Percentiles rank a stretch among this genome's conserved stretches.
phyloP scores from a whole-genome alignment of 2,113 vertebrate genomes.

The Sorex araneus region DNA sequence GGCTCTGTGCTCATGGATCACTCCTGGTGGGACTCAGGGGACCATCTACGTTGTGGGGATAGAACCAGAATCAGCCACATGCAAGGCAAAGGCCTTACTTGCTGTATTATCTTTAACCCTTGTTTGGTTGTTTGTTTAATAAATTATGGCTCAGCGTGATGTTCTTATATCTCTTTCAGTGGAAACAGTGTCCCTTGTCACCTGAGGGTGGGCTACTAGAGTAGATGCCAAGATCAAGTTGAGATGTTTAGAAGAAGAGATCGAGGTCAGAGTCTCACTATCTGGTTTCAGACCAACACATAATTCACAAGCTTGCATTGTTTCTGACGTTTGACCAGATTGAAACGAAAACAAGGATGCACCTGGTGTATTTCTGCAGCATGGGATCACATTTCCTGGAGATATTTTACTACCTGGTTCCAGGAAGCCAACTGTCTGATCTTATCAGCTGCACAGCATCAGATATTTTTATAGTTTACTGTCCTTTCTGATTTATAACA shows the following conservation, averaged over 20 bases:
- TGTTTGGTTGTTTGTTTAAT: not conserved
- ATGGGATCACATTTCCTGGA: constrained; percentile 34
- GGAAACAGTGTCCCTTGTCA: not conserved
- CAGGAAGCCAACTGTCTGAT: constrained; percentile 58
- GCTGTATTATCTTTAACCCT: not conserved
- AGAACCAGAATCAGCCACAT: too few relatives aligned
- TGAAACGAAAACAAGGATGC: not conserved
- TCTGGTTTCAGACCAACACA: not conserved
- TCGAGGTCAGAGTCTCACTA: not conserved
- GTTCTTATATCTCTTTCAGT: not conserved
- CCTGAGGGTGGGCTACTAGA: not conserved
- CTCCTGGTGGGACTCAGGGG: too few relatives aligned
- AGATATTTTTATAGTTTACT: constrained; percentile 51
- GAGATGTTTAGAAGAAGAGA: constrained; percentile 19
- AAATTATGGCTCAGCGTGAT: not conserved
- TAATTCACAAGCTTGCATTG: not conserved
- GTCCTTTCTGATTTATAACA: constrained; percentile 47
- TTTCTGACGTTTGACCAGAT: constrained; percentile 33
- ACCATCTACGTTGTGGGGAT: too few relatives aligned
- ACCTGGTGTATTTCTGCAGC: constrained; percentile 28
- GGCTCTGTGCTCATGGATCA: too few relatives aligned
- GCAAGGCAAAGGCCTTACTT: too few relatives aligned
- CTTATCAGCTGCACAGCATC: not conserved
- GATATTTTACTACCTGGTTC: constrained; percentile 50
- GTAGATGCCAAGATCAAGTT: constrained; percentile 1